Conservation (phyloP, 2,888 invertebrate genomes). For the Sipha maydis region DNA sequence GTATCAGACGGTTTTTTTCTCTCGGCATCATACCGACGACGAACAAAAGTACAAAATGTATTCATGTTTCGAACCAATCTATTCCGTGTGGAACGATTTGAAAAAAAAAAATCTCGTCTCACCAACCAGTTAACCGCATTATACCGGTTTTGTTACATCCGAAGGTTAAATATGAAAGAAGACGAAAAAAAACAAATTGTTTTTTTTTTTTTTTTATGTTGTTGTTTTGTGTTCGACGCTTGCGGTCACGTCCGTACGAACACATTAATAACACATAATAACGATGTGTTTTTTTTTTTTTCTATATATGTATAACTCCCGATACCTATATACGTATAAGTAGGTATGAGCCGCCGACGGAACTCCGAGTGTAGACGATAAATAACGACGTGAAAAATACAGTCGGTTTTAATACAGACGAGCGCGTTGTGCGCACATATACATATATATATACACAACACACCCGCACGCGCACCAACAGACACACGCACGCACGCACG, state of each 20-base stretch:
- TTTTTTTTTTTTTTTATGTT: slow-evolving; percentile 38
- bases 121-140: slow-evolving; percentile 61
- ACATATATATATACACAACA: background rate
- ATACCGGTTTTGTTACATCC: slow-evolving; percentile 54
- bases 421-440: no score
- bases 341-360: background rate
- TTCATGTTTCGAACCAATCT: slow-evolving; percentile 43
- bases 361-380: slow-evolving; percentile 29
- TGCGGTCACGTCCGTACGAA: slow-evolving; percentile 32
- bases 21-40: background rate
- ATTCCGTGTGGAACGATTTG: slow-evolving; percentile 48
- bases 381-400: slow-evolving; percentile 44
- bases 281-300: slow-evolving; percentile 19
- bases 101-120: slow-evolving; percentile 55
- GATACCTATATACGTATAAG: background rate
- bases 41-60: slow-evolving; percentile 48
- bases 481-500: no score
- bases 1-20: background rate
- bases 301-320: background rate
- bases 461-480: background rate
- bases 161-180: slow-evolving; percentile 34
- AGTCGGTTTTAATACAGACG: slow-evolving; percentile 13
- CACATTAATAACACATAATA: slow-evolving; percentile 30
- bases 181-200: slow-evolving; percentile 33
- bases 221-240: slow-evolving; percentile 21